These are phyloP conservation scores for Brachyrhaphis roseni DNA, from an alignment of 2,797 vertebrate genomes.

Conservation along the genomic window DNA sequence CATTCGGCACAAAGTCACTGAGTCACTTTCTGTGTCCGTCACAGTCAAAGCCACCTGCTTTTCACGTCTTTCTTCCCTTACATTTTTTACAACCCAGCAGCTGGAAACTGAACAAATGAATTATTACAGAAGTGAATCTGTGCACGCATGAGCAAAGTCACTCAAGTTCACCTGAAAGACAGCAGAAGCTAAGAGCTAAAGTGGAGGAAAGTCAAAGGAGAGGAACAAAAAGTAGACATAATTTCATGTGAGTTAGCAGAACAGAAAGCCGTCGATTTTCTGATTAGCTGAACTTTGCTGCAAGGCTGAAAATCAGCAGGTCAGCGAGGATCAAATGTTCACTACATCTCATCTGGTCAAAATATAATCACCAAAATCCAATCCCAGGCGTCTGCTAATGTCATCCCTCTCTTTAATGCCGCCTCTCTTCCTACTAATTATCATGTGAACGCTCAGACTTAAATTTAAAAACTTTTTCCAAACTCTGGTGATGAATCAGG, in stretches of 20 bases:
- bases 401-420: neutral
- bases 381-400: conserved; percentile 20
- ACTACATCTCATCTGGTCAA: conserved; percentile 27
- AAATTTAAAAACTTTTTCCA: neutral
- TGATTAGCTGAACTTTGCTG: neutral
- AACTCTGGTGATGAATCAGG: conserved; percentile 5
- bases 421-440: neutral
- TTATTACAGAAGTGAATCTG: conserved; percentile 25
- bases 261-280: neutral
- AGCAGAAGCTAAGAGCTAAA: neutral
- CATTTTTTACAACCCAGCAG: conserved; percentile 17
- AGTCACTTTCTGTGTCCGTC: conserved; percentile 33
- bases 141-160: neutral
- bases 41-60: conserved; percentile 9
- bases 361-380: conserved; percentile 8
- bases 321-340: conserved; percentile 13
- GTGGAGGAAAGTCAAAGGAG: neutral
- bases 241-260: neutral
- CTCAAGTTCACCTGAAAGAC: neutral
- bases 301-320: neutral
- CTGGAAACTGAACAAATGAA: conserved; percentile 18
- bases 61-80: conserved; percentile 13
- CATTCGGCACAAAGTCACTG: conserved; percentile 18
- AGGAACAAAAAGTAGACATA: neutral
- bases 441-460: neutral